Conservation (phyloP, 2,888 invertebrate genomes). For the Caenorhabditis imperialis region DNA sequence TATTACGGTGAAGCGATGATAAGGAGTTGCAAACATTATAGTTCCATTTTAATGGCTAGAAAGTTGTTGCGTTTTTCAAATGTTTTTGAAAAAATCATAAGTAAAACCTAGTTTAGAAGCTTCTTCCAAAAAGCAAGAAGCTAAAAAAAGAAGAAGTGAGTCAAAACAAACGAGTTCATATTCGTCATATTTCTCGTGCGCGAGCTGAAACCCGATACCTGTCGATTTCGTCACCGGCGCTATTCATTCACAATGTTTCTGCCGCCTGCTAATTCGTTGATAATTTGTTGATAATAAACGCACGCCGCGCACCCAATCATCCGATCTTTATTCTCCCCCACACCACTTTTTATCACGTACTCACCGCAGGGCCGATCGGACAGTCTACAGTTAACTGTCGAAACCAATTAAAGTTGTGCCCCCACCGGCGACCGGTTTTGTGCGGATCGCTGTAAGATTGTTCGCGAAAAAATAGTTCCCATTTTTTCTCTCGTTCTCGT, state of each 20-base stretch:
- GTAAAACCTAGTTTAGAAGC: too few relatives aligned
- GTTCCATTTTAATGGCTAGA: neutral
- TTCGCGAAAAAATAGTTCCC: conserved; percentile 34
- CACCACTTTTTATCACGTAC: conserved; percentile 39
- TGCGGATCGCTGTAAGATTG: conserved; percentile 16
- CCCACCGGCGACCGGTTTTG: conserved; percentile 30
- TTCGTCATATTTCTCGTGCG: conserved; percentile 11
- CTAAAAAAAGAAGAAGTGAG: too few relatives aligned
- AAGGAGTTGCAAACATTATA: neutral
- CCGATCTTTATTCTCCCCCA: neutral
- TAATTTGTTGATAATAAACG: conserved; percentile 46
- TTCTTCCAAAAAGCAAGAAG: too few relatives aligned
- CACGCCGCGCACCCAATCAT: conserved; percentile 3
- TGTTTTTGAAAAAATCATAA: conserved; percentile 33
- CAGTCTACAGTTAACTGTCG: conserved; percentile 40
- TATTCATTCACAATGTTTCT: conserved; percentile 1
- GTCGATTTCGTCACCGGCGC: conserved; percentile 6
- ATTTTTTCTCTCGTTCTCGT: conserved; percentile 1
- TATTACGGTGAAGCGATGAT: neutral
- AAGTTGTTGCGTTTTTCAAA: conserved; percentile 25
- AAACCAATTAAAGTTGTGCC: conserved; percentile 48
- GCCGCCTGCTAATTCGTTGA: conserved; percentile 1
- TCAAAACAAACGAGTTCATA: too few relatives aligned
- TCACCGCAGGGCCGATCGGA: too few relatives aligned
- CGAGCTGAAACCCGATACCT: conserved; percentile 35